Percentiles rank a stretch among this genome's conserved stretches.
These are phyloP conservation scores for Ectropis crepuscularia DNA, from an alignment of 2,888 invertebrate genomes.

Conservation along the genomic window DNA sequence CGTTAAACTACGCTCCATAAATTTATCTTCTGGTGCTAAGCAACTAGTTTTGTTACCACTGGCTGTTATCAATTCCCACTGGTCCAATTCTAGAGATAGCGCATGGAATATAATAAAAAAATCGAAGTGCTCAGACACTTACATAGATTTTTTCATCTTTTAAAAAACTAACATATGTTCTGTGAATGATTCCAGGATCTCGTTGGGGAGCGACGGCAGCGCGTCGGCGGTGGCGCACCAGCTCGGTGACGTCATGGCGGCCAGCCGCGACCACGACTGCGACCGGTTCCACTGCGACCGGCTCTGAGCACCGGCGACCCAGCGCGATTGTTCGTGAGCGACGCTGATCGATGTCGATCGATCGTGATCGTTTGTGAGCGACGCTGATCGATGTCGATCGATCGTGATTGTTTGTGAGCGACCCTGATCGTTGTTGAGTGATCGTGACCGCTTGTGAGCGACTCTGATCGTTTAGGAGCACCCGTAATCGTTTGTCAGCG, in stretches of 20 bases:
- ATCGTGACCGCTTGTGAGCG: not conserved
- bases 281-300: conserved; percentile 85
- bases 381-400: conserved; percentile 9
- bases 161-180: not conserved
- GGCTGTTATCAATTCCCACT: too few species aligned
- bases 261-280: conserved; percentile 89
- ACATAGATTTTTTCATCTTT: too few species aligned
- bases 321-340: not conserved
- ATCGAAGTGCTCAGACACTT: too few species aligned
- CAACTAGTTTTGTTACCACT: too few species aligned
- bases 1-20: too few species aligned
- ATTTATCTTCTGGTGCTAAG: too few species aligned
- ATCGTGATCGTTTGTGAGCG: conserved; percentile 8
- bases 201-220: conserved; percentile 84
- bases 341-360: not conserved
- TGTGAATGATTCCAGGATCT: conserved; percentile 82
- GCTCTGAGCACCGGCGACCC: conserved; percentile 50
- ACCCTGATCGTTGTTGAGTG: conserved; percentile 8
- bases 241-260: conserved; percentile 90
- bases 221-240: conserved; percentile 87
- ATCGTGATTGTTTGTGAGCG: not conserved
- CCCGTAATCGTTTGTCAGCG: not conserved
- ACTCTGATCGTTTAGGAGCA: conserved; percentile 7
- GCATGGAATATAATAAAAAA: too few species aligned
- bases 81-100: too few species aligned